A percentile compares a stretch with the other conserved stretches of the same genome.
Evolutionary conservation across 2,113 vertebrate species (phyloP).

Genomic region (Plotosus lineatus): DNA sequence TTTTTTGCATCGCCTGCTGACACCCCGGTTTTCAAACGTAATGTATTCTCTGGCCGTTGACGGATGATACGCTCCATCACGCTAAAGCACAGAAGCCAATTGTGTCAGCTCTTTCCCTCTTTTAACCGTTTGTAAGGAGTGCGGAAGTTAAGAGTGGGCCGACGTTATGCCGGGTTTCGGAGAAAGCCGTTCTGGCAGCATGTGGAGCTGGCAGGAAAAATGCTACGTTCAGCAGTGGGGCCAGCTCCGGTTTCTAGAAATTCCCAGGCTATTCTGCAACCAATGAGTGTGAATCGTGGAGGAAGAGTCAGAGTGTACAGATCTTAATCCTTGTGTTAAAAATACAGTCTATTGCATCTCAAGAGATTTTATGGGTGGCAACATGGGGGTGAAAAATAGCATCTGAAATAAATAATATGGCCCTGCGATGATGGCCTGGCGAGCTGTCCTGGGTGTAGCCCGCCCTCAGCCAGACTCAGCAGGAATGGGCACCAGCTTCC

Average conservation of each 20-base stretch:
- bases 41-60: neutral
- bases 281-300: neutral
- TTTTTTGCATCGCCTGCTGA: neutral
- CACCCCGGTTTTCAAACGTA: neutral
- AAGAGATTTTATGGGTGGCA: neutral
- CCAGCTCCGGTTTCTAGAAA: conserved; percentile 53
- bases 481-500: no score
- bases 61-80: neutral
- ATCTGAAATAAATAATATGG: neutral
- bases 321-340: neutral
- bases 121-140: neutral
- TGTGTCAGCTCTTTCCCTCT: neutral
- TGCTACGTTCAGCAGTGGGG: conserved; percentile 66
- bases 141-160: neutral
- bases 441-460: no score
- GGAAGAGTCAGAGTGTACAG: neutral
- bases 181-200: conserved; percentile 49
- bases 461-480: no score
- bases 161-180: conserved; percentile 46
- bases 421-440: neutral
- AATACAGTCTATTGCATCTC: neutral
- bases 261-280: conserved; percentile 55
- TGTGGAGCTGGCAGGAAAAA: conserved; percentile 61
- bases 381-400: neutral
- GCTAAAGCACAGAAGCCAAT: neutral